Conservation (phyloP, 2,113 vertebrate genomes). For the Butastur rufipennis region DNA sequence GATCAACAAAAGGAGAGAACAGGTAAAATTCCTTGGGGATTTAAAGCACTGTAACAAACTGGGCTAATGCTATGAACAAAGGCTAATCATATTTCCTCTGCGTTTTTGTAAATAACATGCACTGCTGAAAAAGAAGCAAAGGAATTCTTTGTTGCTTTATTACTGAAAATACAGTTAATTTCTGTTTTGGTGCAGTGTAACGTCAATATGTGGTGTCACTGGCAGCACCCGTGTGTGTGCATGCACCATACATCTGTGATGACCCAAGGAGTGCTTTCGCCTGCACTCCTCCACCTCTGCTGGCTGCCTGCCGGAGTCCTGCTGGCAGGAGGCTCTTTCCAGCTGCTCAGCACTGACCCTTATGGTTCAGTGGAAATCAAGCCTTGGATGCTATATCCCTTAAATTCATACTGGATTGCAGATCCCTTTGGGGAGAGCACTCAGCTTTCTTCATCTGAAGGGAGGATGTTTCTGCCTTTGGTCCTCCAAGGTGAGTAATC, state of each 20-base stretch:
- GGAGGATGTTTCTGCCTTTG: neutral
- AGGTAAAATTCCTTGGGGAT: neutral
- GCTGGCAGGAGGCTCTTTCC: neutral
- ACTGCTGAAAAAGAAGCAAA: neutral
- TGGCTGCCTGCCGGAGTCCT: neutral
- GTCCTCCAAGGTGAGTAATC: slow-evolving; percentile 26
- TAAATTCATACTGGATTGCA: neutral
- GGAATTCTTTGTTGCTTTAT: neutral
- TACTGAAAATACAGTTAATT: neutral
- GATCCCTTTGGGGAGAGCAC: neutral
- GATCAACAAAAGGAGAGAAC: neutral
- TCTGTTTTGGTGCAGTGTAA: neutral
- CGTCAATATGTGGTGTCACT: no score
- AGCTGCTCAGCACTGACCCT: neutral
- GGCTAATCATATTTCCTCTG: neutral
- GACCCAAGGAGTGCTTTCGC: neutral
- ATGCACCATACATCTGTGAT: fast-evolving
- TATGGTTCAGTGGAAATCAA: neutral
- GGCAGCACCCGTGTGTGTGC: neutral
- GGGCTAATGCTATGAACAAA: neutral
- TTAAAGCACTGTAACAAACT: neutral
- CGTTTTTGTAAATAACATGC: neutral
- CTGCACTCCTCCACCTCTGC: neutral
- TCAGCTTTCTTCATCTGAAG: neutral
- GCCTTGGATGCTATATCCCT: neutral